Conservation (phyloP, 1,140 invertebrate species). For the Cheumatopsyche charites region DNA sequence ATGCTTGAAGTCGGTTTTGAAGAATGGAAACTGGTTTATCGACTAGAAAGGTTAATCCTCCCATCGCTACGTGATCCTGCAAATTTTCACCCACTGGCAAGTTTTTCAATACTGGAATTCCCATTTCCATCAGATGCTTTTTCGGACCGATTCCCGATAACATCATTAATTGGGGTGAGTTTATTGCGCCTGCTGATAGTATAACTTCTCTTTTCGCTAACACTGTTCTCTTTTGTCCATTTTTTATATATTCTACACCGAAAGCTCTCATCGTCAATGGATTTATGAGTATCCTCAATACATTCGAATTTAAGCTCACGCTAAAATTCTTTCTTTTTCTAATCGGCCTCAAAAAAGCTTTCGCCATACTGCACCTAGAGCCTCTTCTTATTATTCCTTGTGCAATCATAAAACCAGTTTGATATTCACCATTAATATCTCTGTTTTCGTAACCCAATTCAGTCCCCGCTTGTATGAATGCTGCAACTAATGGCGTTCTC, state of each 20-base stretch:
- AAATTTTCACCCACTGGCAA: conserved; percentile 79
- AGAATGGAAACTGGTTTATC: conserved; percentile 79
- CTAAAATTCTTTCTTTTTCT: conserved; percentile 80
- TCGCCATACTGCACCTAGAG: conserved; percentile 86
- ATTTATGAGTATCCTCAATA: conserved; percentile 74
- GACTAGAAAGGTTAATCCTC: conserved; percentile 79
- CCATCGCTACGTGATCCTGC: conserved; percentile 84
- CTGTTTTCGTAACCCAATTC: conserved; percentile 87
- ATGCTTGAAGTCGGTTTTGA: conserved; percentile 71
- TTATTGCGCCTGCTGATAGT: conserved; percentile 79
- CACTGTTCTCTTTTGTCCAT: conserved; percentile 69
- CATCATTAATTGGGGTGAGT: conserved; percentile 84
- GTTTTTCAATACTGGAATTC: conserved; percentile 75
- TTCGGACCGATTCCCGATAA: conserved; percentile 84
- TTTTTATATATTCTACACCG: conserved; percentile 76
- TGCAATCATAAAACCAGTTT: conserved; percentile 86
- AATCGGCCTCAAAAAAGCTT: conserved; percentile 84
- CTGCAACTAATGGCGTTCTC: conserved; percentile 78
- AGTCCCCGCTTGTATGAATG: conserved; percentile 84
- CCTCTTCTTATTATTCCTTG: conserved; percentile 88
- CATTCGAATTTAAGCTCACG: conserved; percentile 77
- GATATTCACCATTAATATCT: conserved; percentile 84
- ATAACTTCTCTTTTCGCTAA: conserved; percentile 78
- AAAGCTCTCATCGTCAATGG: conserved; percentile 72
- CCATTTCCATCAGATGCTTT: conserved; percentile 72